These are phyloP conservation scores for Pan paniscus DNA, from an alignment of 2,113 vertebrate species.

Conservation along the genomic window DNA sequence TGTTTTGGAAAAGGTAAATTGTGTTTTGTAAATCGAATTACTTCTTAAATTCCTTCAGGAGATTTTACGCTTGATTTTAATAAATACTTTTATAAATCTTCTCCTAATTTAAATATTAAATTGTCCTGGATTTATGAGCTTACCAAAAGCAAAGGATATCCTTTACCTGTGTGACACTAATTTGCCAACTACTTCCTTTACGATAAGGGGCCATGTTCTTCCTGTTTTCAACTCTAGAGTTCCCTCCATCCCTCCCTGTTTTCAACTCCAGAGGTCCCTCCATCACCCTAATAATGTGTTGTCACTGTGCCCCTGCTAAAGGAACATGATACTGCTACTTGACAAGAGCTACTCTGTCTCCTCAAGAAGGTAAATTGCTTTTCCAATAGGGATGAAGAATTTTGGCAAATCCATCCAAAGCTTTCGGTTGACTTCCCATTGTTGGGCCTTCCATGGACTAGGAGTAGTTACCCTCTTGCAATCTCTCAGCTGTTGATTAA, in stretches of 20 bases:
- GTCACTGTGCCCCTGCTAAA: neutral
- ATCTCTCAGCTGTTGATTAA: neutral
- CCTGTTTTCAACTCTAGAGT: neutral
- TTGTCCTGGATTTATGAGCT: neutral
- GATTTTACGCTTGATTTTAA: neutral
- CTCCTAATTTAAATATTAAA: neutral
- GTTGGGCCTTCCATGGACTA: neutral
- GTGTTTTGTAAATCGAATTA: neutral
- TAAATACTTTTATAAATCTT: neutral
- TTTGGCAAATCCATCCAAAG: neutral
- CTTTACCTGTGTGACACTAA: neutral
- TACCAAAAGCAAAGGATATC: neutral
- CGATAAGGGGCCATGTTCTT: neutral
- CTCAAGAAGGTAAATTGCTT: neutral
- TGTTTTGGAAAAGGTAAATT: neutral
- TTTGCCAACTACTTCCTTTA: neutral
- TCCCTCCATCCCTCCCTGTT: neutral
- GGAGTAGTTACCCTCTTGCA: neutral
- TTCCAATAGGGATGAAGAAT: neutral
- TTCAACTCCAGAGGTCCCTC: neutral
- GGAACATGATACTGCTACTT: neutral
- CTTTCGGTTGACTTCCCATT: neutral
- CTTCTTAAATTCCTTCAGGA: neutral
- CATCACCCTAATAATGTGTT: neutral
- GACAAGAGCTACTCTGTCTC: neutral